These are phyloP conservation scores for Pterocles orientalis DNA, from an alignment of 2,113 vertebrate genomes.

Conservation along the genomic window DNA sequence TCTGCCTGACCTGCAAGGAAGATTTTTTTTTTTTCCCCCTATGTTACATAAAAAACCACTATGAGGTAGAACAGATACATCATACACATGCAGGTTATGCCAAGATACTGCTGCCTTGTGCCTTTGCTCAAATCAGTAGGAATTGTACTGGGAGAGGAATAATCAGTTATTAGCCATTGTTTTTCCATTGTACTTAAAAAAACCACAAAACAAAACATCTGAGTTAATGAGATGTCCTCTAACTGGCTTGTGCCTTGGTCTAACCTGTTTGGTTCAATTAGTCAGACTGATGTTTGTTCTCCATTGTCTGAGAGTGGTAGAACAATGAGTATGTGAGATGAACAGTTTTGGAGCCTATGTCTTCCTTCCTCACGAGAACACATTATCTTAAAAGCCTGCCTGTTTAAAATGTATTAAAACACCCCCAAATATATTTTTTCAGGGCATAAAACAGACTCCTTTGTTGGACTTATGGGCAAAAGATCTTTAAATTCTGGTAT, in stretches of 20 bases:
- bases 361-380: not conserved
- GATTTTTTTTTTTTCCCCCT: not conserved
- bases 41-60: not conserved
- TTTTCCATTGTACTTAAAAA: not conserved
- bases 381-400: not conserved
- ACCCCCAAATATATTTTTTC: constrained; percentile 77
- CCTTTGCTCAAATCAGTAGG: not conserved
- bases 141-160: not conserved
- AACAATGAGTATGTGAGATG: not conserved
- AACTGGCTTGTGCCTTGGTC: not conserved
- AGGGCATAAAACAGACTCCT: constrained; percentile 89
- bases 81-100: not conserved
- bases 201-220: not conserved
- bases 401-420: constrained; percentile 67
- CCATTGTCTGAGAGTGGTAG: not conserved
- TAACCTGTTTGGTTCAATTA: not conserved
- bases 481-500: constrained; percentile 90
- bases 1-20: not conserved
- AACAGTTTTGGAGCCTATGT: not conserved
- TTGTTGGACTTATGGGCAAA: constrained; percentile 94
- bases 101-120: not conserved
- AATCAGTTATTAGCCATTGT: not conserved
- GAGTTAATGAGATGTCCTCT: not conserved
- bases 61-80: not conserved
- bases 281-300: not conserved